Evolutionary conservation across 2,113 vertebrate genomes (phyloP), one percentile per base, ranked within the genome.

Genomic region (Perccottus glenii): DNA sequence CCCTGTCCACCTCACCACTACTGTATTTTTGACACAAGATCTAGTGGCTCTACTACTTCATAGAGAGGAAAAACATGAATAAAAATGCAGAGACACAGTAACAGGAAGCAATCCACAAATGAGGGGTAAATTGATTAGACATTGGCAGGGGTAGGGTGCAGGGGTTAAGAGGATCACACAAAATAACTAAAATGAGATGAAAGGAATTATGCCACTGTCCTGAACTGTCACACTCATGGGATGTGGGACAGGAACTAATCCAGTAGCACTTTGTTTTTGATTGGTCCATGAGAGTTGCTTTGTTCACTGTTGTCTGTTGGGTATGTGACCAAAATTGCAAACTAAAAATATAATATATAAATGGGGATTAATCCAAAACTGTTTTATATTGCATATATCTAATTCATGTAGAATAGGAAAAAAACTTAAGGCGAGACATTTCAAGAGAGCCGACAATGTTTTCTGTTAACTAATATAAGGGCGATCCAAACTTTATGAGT

Each of bases 91-190:
- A 0, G 32, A n/a, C 47, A 71, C 64, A 64, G 43, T 32, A 51
- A 14, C 48, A 56, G 61, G 65, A 72, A 63, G 10, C 46, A 65
- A 67, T 70, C 67, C 44, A 69, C 40, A 33, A 61, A 59, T 4
- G 56, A 6, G 14, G 16, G 40, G 40, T 65, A 64, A 45, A 67
- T 57, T 78, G 63, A 84, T 89, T 73, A 65, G 52, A 81, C 46
- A 55, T 11, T 64, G 58, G 60, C 57, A 72, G 50, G 56, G 51
- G 60, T 62, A 62, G 47, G n/a, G 19, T 27, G 19, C 19, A 27
- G 33, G 66, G 56, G 46, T 81, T 65, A 70, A 82, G 66, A 75
- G 68, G 63, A 81, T 83, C 49, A 67, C 47, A 53, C 55, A 63
- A 81, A 84, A 66, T 59, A 33, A 84, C 46, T 48, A 47, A 62